phyloP scores from a whole-genome alignment of 2,888 invertebrate species.

The Colletes collaris region DNA sequence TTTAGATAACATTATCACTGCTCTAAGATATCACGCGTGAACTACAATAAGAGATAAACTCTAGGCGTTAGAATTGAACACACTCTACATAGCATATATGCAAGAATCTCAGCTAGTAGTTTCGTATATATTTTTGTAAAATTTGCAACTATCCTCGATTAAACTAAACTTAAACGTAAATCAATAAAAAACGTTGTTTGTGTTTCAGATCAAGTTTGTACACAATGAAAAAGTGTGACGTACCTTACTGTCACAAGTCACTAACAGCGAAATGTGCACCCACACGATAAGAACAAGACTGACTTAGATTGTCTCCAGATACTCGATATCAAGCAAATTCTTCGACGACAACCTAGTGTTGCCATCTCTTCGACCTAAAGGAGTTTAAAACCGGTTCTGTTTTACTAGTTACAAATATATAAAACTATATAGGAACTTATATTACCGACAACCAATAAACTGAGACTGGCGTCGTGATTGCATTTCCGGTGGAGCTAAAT shows the following conservation, averaged over 20 bases:
- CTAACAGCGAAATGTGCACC: background rate
- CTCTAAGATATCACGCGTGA: background rate
- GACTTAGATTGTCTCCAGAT: too few species aligned
- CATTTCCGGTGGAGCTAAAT: too few species aligned
- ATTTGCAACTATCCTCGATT: background rate
- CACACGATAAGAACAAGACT: background rate
- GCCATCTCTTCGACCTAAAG: too few species aligned
- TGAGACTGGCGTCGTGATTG: too few species aligned
- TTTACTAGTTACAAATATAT: too few species aligned
- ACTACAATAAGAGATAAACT: background rate
- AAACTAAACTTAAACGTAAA: background rate
- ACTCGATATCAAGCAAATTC: too few species aligned
- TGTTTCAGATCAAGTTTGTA: background rate
- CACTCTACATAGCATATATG: background rate
- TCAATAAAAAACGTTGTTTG: background rate
- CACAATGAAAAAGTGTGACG: background rate
- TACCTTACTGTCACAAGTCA: background rate
- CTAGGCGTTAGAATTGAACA: background rate
- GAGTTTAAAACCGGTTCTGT: too few species aligned
- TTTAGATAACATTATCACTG: slow-evolving; percentile 14
- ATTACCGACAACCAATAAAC: too few species aligned
- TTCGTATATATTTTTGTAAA: background rate
- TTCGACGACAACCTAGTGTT: too few species aligned
- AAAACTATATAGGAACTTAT: too few species aligned
- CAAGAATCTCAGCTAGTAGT: background rate